Percentiles rank a stretch among this genome's conserved stretches.
Conservation (phyloP, 1,140 invertebrate species). For the Leptinotarsa texana region DNA sequence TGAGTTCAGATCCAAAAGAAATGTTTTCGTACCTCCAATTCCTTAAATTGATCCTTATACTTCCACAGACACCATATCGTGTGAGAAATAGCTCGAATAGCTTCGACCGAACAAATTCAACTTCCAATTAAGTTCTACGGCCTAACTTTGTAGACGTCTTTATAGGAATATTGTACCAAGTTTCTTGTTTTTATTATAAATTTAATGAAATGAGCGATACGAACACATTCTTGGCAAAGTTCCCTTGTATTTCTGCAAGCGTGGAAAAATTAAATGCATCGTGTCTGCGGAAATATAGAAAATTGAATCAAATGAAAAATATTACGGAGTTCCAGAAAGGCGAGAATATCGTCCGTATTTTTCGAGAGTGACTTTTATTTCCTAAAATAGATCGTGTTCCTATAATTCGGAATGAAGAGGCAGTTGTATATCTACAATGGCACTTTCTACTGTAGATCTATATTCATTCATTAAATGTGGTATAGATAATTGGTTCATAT, state of each 20-base stretch:
- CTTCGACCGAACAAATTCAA: slow-evolving; percentile 1
- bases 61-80: neutral
- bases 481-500: too few species aligned
- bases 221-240: slow-evolving; percentile 24
- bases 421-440: too few species aligned
- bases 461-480: neutral
- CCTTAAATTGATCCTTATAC: neutral
- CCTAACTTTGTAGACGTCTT: slow-evolving; percentile 23
- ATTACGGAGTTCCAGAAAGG: neutral
- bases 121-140: slow-evolving; percentile 4
- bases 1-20: too few species aligned
- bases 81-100: neutral
- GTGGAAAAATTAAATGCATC: neutral
- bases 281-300: neutral
- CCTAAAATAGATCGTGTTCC: too few species aligned
- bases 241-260: slow-evolving; percentile 14
- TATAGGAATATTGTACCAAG: slow-evolving; percentile 21
- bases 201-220: slow-evolving; percentile 11
- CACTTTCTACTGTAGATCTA: too few species aligned
- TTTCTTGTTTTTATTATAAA: slow-evolving; percentile 22
- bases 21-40: neutral
- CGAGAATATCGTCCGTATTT: neutral
- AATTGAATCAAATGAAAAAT: slow-evolving; percentile 4
- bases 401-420: too few species aligned
- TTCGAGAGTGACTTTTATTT: too few species aligned